Conservation (phyloP, 1,140 invertebrate genomes). For the Micrasema longulum region DNA sequence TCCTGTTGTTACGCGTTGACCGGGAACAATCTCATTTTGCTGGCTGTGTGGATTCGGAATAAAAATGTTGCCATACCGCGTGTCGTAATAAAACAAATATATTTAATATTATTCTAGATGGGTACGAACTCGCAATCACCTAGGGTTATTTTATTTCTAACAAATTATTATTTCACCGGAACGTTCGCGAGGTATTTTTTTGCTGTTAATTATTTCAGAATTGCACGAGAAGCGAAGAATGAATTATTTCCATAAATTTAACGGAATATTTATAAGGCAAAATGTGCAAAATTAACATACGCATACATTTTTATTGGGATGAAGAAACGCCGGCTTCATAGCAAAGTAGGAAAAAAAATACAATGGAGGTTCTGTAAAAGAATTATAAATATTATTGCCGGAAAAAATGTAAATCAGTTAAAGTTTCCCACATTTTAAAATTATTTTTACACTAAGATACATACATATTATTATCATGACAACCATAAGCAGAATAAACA, state of each 20-base stretch:
- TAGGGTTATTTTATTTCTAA: too few relatives aligned
- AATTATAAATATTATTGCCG: too few relatives aligned
- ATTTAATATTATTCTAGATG: too few relatives aligned
- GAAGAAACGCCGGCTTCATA: neutral
- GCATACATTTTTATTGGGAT: conserved; percentile 36
- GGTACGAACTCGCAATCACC: too few relatives aligned
- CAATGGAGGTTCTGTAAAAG: too few relatives aligned
- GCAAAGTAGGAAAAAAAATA: too few relatives aligned
- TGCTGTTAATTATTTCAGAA: conserved; percentile 46
- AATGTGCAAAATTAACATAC: conserved; percentile 47
- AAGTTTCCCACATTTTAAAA: too few relatives aligned
- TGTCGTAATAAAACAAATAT: too few relatives aligned
- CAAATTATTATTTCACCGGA: conserved; percentile 19
- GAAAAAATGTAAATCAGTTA: too few relatives aligned
- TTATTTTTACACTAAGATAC: too few relatives aligned
- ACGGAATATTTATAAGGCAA: conserved; percentile 50
- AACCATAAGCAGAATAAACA: too few relatives aligned
- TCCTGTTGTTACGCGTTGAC: conserved; percentile 53
- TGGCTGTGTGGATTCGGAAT: conserved; percentile 41
- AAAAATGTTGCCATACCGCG: conserved; percentile 24
- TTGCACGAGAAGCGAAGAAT: conserved; percentile 40
- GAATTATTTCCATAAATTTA: conserved; percentile 51
- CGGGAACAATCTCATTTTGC: conserved; percentile 53
- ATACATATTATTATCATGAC: too few relatives aligned
- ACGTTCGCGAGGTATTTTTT: conserved; percentile 10